phyloP scores from a whole-genome alignment of 2,888 invertebrate genomes.

The Cordylochernes scorpioides region DNA sequence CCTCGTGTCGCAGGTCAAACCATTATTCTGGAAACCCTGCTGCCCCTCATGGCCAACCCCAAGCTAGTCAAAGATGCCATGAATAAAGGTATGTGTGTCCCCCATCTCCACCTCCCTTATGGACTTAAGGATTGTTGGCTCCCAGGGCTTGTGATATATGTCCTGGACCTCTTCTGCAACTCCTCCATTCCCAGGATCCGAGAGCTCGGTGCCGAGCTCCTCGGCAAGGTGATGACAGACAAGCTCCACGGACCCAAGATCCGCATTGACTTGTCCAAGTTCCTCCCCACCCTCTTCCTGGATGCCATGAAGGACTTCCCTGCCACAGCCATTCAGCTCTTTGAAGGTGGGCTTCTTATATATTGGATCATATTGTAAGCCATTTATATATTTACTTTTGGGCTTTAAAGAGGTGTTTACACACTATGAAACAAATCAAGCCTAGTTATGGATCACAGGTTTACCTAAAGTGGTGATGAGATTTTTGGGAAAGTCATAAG shows the following conservation, averaged over 20 bases:
- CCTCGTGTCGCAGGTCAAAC: slow-evolving; percentile 14
- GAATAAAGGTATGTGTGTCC: slow-evolving; percentile 37
- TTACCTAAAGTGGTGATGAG: no score
- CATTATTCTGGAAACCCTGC: slow-evolving; percentile 39
- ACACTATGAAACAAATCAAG: no score
- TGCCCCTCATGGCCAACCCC: slow-evolving; percentile 67
- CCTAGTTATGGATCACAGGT: no score
- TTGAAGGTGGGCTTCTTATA: slow-evolving; percentile 36
- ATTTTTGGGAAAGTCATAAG: no score
- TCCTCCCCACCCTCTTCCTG: slow-evolving; percentile 72
- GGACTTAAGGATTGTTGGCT: no score
- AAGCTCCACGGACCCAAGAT: slow-evolving; percentile 87
- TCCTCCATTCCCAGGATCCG: slow-evolving; percentile 46
- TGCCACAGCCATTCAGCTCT: slow-evolving; percentile 51
- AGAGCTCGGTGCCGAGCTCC: slow-evolving; percentile 61
- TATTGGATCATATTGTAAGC: background rate
- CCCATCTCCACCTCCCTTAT: no score
- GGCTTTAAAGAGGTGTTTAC: slow-evolving; percentile 7
- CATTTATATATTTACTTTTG: slow-evolving; percentile 2
- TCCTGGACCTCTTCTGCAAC: slow-evolving; percentile 78
- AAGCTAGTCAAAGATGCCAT: slow-evolving; percentile 79
- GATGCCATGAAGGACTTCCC: slow-evolving; percentile 79
- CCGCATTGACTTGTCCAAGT: slow-evolving; percentile 54
- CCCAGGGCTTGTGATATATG: slow-evolving; percentile 62
- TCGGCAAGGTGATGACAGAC: slow-evolving; percentile 77